A percentile compares a stretch with the other conserved stretches of the same genome.
Conservation (phyloP, 1,140 invertebrate genomes). For the Lycorma delicatula region DNA sequence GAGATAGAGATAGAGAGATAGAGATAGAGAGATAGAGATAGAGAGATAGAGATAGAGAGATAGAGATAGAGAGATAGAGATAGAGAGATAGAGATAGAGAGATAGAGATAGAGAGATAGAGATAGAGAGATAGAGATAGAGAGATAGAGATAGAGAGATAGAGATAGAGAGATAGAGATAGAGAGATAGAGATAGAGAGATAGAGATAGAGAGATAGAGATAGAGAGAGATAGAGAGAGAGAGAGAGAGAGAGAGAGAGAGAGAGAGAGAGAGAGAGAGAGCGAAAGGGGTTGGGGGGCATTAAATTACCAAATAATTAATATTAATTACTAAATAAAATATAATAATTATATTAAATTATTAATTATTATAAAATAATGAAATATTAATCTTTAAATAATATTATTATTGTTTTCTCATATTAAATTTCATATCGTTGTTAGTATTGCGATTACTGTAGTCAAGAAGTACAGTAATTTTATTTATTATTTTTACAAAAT, state of each 20-base stretch:
- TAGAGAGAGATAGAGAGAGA: background rate
- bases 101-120: background rate
- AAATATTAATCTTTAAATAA: no score
- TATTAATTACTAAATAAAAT: no score
- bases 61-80: background rate
- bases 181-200: conserved; percentile 16
- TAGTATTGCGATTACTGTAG: no score
- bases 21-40: no score
- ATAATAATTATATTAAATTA: no score
- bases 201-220: conserved; percentile 14
- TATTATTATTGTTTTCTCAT: no score
- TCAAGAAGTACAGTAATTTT: no score
- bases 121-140: conserved; percentile 10
- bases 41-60: conserved; percentile 1
- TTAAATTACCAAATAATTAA: background rate
- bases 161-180: conserved; percentile 15
- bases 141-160: conserved; percentile 14
- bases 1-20: no score
- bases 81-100: background rate
- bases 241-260: background rate
- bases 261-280: background rate
- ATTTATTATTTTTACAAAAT: no score
- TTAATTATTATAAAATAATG: no score
- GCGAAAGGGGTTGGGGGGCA: background rate
- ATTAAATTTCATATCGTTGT: no score